These are phyloP conservation scores for Luperina nickerlii DNA, from an alignment of 2,888 invertebrate genomes.

Conservation along the genomic window DNA sequence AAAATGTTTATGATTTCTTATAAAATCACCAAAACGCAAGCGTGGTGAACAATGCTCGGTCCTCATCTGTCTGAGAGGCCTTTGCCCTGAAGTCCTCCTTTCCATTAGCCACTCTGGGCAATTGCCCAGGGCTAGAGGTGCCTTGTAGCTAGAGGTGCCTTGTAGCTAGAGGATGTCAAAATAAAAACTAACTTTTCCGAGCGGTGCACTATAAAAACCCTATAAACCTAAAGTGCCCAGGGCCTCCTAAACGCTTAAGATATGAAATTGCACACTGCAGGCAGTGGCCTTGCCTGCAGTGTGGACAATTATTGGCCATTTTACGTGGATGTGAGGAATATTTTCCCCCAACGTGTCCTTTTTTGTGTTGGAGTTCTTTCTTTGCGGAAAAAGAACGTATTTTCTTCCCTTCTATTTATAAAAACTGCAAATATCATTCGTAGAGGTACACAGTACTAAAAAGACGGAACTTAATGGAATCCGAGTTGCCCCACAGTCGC, in stretches of 20 bases:
- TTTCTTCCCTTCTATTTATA: not conserved
- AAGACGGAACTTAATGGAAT: conserved; percentile 47
- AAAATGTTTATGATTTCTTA: not conserved
- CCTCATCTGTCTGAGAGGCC: not conserved
- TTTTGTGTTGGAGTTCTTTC: not conserved
- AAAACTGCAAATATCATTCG: conserved; percentile 28
- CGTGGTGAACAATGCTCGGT: too few species aligned
- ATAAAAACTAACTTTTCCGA: not conserved
- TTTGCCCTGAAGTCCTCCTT: not conserved
- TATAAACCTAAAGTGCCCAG: too few species aligned
- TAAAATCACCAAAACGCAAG: not conserved
- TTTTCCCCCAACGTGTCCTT: too few species aligned
- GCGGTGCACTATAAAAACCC: too few species aligned
- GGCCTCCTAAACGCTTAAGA: not conserved
- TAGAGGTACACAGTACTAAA: conserved; percentile 24
- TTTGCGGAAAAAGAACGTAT: too few species aligned
- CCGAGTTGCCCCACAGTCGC: conserved; percentile 42
- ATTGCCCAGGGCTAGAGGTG: not conserved
- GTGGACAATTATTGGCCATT: not conserved
- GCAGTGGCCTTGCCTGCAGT: not conserved
- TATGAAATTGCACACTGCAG: too few species aligned
- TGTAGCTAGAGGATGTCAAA: not conserved
- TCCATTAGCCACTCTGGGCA: not conserved
- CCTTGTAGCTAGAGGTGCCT: not conserved
- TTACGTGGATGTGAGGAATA: too few species aligned